Percentiles rank a stretch among this genome's conserved stretches.
Conservation (phyloP, 2,797 vertebrate genomes). For the Diplodus puntazzo region DNA sequence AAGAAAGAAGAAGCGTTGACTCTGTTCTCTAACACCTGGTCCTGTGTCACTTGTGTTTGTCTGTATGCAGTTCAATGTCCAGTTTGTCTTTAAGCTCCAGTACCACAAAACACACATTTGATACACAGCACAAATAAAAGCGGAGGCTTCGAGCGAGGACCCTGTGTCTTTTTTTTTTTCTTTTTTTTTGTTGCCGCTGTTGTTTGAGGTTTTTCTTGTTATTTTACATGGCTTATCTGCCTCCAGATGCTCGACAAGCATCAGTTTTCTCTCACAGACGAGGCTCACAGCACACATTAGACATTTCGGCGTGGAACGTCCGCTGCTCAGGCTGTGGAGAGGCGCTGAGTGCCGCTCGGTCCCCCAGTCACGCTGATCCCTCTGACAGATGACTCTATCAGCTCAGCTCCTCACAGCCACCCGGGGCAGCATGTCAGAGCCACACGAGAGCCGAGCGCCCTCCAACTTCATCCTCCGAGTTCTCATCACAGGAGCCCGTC, state of each 20-base stretch:
- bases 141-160: slow-evolving; percentile 65
- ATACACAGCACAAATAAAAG: slow-evolving; percentile 53
- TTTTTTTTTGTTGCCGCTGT: slow-evolving; percentile 33
- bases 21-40: slow-evolving; percentile 26
- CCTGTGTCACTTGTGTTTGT: slow-evolving; percentile 43
- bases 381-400: slow-evolving; percentile 44
- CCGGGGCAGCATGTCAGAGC: slow-evolving; percentile 28
- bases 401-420: slow-evolving; percentile 47
- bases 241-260: slow-evolving; percentile 51
- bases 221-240: slow-evolving; percentile 54
- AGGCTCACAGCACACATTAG: slow-evolving; percentile 39
- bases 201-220: slow-evolving; percentile 67
- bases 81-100: slow-evolving; percentile 58
- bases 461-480: slow-evolving; percentile 12
- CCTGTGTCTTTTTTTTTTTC: slow-evolving; percentile 50
- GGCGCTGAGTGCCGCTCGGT: slow-evolving; percentile 22
- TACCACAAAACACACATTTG: slow-evolving; percentile 69
- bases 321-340: slow-evolving; percentile 41
- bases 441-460: slow-evolving; percentile 27
- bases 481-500: slow-evolving; percentile 50
- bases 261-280: slow-evolving; percentile 41
- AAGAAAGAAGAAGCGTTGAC: background rate
- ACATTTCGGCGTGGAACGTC: slow-evolving; percentile 27
- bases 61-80: slow-evolving; percentile 57
- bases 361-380: slow-evolving; percentile 35